phyloP scores from a whole-genome alignment of 2,888 invertebrate genomes.

The Drosophila subquinaria region DNA sequence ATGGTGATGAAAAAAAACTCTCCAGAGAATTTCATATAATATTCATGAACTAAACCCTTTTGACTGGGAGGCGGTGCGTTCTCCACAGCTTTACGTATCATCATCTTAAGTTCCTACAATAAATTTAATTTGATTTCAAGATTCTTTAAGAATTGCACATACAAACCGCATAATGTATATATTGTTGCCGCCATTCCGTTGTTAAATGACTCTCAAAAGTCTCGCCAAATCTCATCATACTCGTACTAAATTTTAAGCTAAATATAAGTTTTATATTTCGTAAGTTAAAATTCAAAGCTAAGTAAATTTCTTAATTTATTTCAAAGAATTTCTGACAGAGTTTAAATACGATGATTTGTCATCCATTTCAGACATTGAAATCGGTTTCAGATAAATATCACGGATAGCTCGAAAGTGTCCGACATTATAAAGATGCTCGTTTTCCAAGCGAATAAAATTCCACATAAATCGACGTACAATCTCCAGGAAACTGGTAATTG shows the following conservation, averaged over 20 bases:
- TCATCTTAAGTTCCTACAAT: constrained; percentile 91
- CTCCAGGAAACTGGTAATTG: constrained; percentile 92
- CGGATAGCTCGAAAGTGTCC: constrained; percentile 98
- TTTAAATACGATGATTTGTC: neutral
- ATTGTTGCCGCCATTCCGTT: constrained; percentile 99
- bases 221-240: constrained; percentile 97
- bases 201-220: constrained; percentile 98
- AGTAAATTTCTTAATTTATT: neutral
- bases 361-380: neutral
- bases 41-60: neutral
- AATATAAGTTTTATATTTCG: constrained; percentile 87
- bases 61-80: constrained; percentile 92
- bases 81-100: constrained; percentile 94
- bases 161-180: constrained; percentile 91
- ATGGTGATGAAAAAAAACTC: constrained; percentile 96
- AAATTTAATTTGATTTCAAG: neutral
- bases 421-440: constrained; percentile 99
- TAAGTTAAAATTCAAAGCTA: constrained; percentile 86
- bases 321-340: neutral
- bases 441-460: constrained; percentile 99
- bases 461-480: constrained; percentile 96
- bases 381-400: constrained; percentile 86
- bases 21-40: constrained; percentile 90
- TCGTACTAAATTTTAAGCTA: neutral
- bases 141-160: neutral